phyloP scores from a whole-genome alignment of 1,140 invertebrate genomes.

The Bombus superbus region DNA sequence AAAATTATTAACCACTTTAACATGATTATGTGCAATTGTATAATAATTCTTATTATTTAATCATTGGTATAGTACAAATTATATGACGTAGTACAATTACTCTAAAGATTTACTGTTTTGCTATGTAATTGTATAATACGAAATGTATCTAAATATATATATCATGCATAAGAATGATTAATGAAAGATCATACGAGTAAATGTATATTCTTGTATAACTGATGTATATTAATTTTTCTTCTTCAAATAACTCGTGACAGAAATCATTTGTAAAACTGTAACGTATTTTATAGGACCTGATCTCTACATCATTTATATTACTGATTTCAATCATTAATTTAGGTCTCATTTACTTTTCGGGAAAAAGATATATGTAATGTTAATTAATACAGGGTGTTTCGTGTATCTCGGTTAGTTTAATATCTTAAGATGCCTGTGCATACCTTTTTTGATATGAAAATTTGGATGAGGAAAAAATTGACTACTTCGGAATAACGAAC shows the following conservation, averaged over 20 bases:
- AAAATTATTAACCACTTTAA: conserved; percentile 13
- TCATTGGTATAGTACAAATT: conserved; percentile 39
- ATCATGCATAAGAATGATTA: background rate
- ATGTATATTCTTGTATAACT: background rate
- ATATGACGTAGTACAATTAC: conserved; percentile 10
- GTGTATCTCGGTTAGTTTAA: background rate
- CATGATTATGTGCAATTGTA: conserved; percentile 12
- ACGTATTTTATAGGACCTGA: background rate
- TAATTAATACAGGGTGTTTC: background rate
- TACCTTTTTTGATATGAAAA: no score
- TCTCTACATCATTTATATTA: background rate
- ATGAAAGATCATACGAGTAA: background rate
- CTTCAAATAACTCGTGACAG: background rate
- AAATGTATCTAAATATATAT: background rate
- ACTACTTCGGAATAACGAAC: no score
- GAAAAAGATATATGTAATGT: background rate
- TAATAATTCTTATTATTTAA: conserved; percentile 25
- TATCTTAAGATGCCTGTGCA: background rate
- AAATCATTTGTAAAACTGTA: background rate
- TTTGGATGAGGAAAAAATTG: no score
- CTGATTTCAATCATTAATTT: background rate
- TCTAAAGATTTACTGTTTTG: background rate
- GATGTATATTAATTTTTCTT: background rate
- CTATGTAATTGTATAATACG: conserved; percentile 15
- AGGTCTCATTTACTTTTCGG: background rate